These are phyloP conservation scores for Galeruca laticollis DNA, from an alignment of 2,888 invertebrate genomes.

Conservation along the genomic window DNA sequence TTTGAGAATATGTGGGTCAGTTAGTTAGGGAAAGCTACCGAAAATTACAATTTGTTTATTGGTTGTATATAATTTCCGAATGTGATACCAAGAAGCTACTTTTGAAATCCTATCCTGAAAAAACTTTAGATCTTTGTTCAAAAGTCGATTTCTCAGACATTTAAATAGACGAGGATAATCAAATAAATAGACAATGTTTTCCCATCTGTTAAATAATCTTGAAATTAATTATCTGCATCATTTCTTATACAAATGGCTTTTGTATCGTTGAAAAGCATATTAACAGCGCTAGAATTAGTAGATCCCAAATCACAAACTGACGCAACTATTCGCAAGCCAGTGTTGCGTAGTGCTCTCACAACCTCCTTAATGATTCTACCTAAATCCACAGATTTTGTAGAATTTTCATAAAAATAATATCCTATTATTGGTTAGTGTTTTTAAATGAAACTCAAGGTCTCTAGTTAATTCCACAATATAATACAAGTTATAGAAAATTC, in stretches of 20 bases:
- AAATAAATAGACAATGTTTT: conserved; percentile 46
- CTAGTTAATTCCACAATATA: too few relatives aligned
- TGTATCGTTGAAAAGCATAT: conserved; percentile 41
- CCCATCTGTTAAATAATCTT: conserved; percentile 42
- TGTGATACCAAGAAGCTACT: conserved; percentile 42
- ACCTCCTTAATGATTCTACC: conserved; percentile 39
- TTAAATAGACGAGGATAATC: conserved; percentile 48
- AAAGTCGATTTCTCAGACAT: conserved; percentile 43
- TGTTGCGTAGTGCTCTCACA: conserved; percentile 41
- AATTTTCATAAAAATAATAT: conserved; percentile 46
- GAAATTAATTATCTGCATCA: conserved; percentile 33
- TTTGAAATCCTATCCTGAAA: not conserved
- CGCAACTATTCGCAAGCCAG: conserved; percentile 51
- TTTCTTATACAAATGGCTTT: conserved; percentile 31
- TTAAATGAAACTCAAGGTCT: too few relatives aligned
- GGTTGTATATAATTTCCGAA: conserved; percentile 33
- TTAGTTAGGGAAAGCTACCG: conserved; percentile 40
- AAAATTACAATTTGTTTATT: conserved; percentile 29
- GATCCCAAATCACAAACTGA: conserved; percentile 55
- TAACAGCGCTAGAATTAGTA: too few relatives aligned
- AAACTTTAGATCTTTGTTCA: conserved; percentile 42
- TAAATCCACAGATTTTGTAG: conserved; percentile 41
- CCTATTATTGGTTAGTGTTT: conserved; percentile 50
- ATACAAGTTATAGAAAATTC: too few relatives aligned
- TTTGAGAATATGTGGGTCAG: conserved; percentile 40